Percentiles rank a stretch among this genome's conserved stretches.
Evolutionary conservation across 2,888 invertebrate species (phyloP).

Genomic region (Apamea sordens): DNA sequence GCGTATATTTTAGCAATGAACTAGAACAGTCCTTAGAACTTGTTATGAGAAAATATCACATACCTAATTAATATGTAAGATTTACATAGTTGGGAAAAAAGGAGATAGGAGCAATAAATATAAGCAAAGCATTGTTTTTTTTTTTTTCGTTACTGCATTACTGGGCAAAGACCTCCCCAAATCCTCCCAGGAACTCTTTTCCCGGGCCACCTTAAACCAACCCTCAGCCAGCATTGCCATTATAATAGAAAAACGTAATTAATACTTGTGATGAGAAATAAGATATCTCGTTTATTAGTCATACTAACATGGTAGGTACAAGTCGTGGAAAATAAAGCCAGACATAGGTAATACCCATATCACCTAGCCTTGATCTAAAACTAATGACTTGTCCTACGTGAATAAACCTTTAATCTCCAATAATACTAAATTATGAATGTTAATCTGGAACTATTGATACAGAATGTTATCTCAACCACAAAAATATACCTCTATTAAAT

Average conservation of each 20-base stretch:
- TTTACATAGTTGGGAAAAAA: not conserved
- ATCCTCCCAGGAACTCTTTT: too few relatives aligned
- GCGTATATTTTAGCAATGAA: conserved; percentile 27
- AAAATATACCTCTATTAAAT: conserved; percentile 83
- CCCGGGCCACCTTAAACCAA: too few relatives aligned
- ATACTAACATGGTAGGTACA: not conserved
- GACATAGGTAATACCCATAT: conserved; percentile 14
- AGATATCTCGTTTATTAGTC: not conserved
- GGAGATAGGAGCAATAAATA: not conserved
- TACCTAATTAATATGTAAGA: not conserved
- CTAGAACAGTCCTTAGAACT: conserved; percentile 4
- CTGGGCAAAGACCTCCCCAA: too few relatives aligned
- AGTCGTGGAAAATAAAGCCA: conserved; percentile 16
- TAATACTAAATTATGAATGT: conserved; percentile 63
- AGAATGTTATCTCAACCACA: conserved; percentile 72
- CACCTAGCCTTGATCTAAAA: conserved; percentile 45
- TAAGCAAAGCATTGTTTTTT: not conserved
- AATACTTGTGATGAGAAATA: not conserved
- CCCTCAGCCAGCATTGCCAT: too few relatives aligned
- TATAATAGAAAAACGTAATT: not conserved
- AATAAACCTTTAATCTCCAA: conserved; percentile 44
- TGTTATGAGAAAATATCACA: not conserved
- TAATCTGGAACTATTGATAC: conserved; percentile 56
- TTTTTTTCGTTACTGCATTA: too few relatives aligned
- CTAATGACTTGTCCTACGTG: conserved; percentile 34